phyloP scores from a whole-genome alignment of 2,888 invertebrate species.

The Erynnis tages region DNA sequence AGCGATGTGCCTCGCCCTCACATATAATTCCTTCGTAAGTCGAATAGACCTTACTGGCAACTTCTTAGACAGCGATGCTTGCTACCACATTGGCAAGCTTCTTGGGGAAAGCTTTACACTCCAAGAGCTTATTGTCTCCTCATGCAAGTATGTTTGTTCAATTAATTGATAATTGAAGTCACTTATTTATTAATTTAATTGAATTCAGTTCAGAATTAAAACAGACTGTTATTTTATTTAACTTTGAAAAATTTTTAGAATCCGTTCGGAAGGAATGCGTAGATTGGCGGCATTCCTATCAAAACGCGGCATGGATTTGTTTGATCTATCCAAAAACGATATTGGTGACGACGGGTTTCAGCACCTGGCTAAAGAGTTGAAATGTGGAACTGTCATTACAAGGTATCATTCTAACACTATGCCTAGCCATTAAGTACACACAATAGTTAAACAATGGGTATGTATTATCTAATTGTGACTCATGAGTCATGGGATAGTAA shows the following conservation, averaged over 20 bases:
- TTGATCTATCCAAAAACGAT: constrained; percentile 43
- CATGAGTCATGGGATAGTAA: too few relatives aligned
- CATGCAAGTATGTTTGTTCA: constrained; percentile 39
- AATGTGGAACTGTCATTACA: constrained; percentile 38
- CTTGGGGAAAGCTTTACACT: constrained; percentile 40
- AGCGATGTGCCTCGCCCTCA: constrained; percentile 45
- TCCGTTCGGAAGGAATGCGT: constrained; percentile 37
- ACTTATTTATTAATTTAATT: too few relatives aligned
- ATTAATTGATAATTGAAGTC: background rate
- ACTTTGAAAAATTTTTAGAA: constrained; percentile 28
- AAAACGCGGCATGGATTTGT: constrained; percentile 31
- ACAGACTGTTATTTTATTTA: too few relatives aligned
- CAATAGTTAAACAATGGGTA: background rate
- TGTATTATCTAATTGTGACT: too few relatives aligned
- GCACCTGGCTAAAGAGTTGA: constrained; percentile 37
- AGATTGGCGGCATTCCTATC: constrained; percentile 36
- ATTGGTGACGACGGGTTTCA: constrained; percentile 42
- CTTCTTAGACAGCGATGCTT: constrained; percentile 43
- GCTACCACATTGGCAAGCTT: constrained; percentile 49
- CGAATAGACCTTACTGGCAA: constrained; percentile 47
- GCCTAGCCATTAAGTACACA: too few relatives aligned
- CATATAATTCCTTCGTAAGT: constrained; percentile 40
- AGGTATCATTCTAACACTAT: constrained; percentile 17
- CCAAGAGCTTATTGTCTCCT: constrained; percentile 42
- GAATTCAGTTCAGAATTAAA: too few relatives aligned